Conservation (phyloP, 2,888 invertebrate genomes). For the Chymomyza procnemis region DNA sequence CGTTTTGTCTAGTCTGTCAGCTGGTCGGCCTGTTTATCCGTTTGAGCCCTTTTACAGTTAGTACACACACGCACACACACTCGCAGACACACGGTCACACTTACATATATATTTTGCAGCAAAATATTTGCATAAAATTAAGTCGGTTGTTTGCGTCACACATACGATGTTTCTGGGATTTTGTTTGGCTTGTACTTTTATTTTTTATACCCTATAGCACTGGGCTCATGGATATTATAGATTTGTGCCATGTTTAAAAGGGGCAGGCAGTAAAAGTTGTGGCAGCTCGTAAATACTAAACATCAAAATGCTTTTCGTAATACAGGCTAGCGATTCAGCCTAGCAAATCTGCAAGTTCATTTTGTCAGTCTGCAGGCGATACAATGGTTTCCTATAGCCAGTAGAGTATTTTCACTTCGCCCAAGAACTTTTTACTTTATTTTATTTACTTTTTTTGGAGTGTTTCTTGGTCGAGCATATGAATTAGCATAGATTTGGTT, state of each 20-base stretch:
- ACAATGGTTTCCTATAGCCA: too few relatives aligned
- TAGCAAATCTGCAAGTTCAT: too few relatives aligned
- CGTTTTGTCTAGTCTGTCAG: not conserved
- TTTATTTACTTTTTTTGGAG: not conserved
- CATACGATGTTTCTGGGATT: not conserved
- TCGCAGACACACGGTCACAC: not conserved
- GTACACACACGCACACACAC: not conserved
- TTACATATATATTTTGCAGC: slow-evolving; percentile 1
- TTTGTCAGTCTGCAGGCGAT: too few relatives aligned
- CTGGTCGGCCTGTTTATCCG: not conserved
- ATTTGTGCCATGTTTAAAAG: too few relatives aligned
- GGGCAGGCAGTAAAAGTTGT: too few relatives aligned
- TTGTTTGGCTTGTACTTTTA: not conserved
- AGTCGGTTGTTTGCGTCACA: slow-evolving; percentile 18
- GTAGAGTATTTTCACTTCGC: too few relatives aligned
- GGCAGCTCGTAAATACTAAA: too few relatives aligned
- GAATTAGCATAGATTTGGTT: slow-evolving; percentile 7
- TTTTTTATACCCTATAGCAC: not conserved
- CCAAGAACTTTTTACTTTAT: not conserved
- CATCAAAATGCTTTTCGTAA: too few relatives aligned
- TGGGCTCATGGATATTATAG: too few relatives aligned
- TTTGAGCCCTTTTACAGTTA: not conserved
- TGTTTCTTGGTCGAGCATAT: not conserved
- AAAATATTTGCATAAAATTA: slow-evolving; percentile 42
- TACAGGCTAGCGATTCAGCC: too few relatives aligned